Evolutionary conservation across 2,113 vertebrate species (phyloP), one percentile per base, ranked within the genome.

Genomic region (Colius striatus): DNA sequence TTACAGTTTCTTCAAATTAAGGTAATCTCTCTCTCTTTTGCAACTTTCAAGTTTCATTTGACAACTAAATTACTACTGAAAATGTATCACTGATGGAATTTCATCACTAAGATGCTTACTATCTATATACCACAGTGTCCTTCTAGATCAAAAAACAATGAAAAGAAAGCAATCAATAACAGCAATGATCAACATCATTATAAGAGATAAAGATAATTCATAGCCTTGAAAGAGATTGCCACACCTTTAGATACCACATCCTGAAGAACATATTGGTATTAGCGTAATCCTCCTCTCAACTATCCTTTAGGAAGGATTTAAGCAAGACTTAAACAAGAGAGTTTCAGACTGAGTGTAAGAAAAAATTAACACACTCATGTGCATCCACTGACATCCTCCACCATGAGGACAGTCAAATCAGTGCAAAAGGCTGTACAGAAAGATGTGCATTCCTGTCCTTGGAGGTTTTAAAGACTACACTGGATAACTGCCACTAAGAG

Each of bases 321-420:
- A 84, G 30, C 6, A 80, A 87, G 47, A 80, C 21, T 57, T 63
- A n/a, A 6, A n/a, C 3, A 82, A 61, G 16, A 55, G 23, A 90
- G 16, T 6, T 65, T 87, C 55, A 66, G n/a, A 74, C 5, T 9
- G 8, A 23, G 5, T 21, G 5, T 25, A 66, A 62, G 16, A 36
- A 87, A 76, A 94, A 43, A 10, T 5, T 53, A 26, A 21, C 7
- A 19, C 17, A 17, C 15, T 11, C 14, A 3, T 5, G 9, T 1
- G 1, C 13, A 11, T 13, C 11, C 43, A 6, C 3, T 3, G 4
- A 2, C 16, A 13, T 17, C 3, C 11, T 25, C 21, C 4, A 0
- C 16, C 47, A 61, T 0, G 0, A 73, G 11, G 17, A 9, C 20
- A 74, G 9, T 29, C 43, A 71, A 62, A 70, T 16, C 15, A 14